Conservation (phyloP, 2,797 vertebrate species). For the Alauda arvensis region DNA sequence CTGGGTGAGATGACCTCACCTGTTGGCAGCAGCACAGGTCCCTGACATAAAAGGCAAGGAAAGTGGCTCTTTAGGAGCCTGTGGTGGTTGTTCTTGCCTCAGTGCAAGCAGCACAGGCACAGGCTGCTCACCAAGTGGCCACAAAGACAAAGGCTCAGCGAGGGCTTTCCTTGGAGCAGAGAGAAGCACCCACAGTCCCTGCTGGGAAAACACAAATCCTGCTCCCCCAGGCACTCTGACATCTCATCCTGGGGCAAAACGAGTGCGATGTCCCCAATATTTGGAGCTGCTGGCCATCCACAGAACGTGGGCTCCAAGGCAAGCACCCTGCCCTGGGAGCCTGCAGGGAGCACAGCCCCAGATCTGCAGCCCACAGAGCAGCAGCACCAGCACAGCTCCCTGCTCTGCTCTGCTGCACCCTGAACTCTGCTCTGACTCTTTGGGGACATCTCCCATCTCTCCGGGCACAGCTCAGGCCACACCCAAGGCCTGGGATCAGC, state of each 20-base stretch:
- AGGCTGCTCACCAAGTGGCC: not conserved
- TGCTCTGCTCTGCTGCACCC: not conserved
- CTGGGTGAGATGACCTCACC: constrained; percentile 52
- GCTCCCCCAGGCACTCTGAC: not conserved
- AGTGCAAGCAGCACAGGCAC: not conserved
- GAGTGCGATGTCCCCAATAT: not conserved
- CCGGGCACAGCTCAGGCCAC: not conserved
- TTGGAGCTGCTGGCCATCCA: not conserved
- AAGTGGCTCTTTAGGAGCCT: constrained; percentile 31
- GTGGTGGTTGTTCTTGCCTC: not conserved
- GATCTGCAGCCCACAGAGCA: not conserved
- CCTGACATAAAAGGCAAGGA: constrained; percentile 58
- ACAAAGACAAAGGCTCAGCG: not conserved
- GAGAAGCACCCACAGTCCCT: not conserved
- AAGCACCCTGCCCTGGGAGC: not conserved
- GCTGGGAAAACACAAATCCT: not conserved
- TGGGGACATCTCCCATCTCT: not conserved
- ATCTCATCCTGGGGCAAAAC: not conserved
- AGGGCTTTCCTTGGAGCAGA: not conserved
- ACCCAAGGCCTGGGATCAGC: not conserved
- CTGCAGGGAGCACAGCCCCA: not conserved
- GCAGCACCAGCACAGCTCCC: not conserved
- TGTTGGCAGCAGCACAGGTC: constrained; percentile 46
- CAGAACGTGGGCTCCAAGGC: not conserved
- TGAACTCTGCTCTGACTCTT: not conserved